Evolutionary conservation across 2,113 vertebrate species (phyloP).

Genomic region (Leiothrix lutea): DNA sequence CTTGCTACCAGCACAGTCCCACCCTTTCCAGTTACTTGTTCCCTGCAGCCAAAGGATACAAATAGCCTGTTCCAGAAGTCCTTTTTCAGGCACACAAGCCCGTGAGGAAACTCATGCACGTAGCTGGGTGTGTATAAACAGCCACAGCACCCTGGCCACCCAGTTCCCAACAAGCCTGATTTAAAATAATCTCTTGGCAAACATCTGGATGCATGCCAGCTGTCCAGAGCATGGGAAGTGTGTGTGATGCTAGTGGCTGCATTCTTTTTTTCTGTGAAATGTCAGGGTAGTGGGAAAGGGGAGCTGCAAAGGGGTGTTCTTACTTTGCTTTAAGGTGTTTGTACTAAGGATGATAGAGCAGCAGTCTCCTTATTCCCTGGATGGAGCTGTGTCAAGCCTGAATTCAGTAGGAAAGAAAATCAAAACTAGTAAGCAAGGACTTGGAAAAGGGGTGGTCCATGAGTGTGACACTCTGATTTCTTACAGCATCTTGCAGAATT

Average conservation of each 20-base stretch:
- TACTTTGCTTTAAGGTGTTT: neutral
- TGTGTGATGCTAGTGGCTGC: neutral
- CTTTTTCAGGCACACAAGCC: neutral
- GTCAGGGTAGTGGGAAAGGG: neutral
- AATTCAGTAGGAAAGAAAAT: neutral
- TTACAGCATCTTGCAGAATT: neutral
- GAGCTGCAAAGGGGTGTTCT: neutral
- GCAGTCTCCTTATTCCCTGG: neutral
- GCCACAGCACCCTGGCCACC: neutral
- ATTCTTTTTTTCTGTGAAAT: neutral
- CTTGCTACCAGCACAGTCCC: neutral
- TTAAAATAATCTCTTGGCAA: neutral
- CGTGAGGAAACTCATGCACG: neutral
- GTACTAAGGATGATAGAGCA: neutral
- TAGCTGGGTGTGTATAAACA: slow-evolving; percentile 4
- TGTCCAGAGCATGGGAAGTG: neutral
- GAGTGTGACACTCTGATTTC: neutral
- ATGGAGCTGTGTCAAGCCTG: neutral
- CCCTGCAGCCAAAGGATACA: neutral
- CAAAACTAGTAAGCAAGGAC: neutral
- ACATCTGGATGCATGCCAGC: neutral
- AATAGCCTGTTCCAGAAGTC: neutral
- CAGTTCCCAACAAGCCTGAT: neutral
- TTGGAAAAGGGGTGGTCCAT: neutral
- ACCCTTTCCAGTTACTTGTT: slow-evolving; percentile 46